Evolutionary conservation across 2,888 invertebrate species (phyloP), one percentile per base, ranked within the genome.

Genomic region (Neoaliturus tenellus): DNA sequence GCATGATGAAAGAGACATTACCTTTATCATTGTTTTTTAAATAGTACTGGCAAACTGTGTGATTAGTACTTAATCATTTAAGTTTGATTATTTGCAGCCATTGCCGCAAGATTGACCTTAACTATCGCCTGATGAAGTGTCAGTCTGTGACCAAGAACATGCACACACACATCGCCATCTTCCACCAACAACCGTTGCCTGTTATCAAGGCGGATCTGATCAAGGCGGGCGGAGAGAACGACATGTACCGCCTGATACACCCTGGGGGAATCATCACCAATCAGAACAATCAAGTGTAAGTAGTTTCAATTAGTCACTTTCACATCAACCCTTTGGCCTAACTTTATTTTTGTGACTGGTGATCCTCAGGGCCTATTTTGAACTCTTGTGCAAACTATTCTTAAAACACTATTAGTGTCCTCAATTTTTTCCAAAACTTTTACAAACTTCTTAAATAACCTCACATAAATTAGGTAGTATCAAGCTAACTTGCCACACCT

Each of bases 131-230:
- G 75, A 75, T 75, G 28, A 41, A 48, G 75, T 75, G 75, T 17
- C 44, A 48, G 28, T 44, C 44, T 6, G 41, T 14, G n/a, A 48
- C 1, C 75, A 75, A 48, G 71, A 71, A 39, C 23, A 39, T 71
- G 35, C 71, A 71, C 71, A 71, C 71, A n/a, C 71, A 71, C 71
- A 71, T 71, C 17, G 39, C 71, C 20, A 39, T 71, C 71, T 71
- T 39, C 71, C 71, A 71, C 25, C 71, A 71, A 20, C 35, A 6
- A 10, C 71, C 75, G 12, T 48, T 17, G 17, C 75, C 75, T 28
- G 39, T 41, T 12, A 41, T 75, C 75, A 75, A 75, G 31, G 75
- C 75, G 17, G 75, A 41, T 12, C 48, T 75, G 28, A 48, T 75
- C 17, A 48, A 75, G 35, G 25, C 75, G 6, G 48, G 75, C 17